Base-by-base conservation (phyloP, 1,140 invertebrate genomes). In the Temnothorax longispinosus region DNA sequence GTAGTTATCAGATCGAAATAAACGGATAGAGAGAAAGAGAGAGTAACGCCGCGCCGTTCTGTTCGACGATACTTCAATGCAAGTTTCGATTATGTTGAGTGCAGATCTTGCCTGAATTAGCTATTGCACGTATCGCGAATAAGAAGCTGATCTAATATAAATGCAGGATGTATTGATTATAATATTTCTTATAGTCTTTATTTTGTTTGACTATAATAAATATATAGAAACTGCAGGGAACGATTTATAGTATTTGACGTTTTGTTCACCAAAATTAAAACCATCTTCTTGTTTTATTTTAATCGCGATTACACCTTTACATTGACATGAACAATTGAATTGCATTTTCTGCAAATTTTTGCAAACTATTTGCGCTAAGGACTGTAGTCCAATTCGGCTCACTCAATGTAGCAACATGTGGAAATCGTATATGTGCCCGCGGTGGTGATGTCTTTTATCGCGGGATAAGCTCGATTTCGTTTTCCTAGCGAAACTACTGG, bases 381-480 rank as follows among this genome's bases (percentile, higher is more conserved):
- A 11, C 4, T 76, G n/a, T 52, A 10, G 15, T 35, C 44, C 7
- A 27, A 21, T 75, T 52, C n/a, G 3, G 41, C 50, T 0, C 54
- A 47, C 54, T 75, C 69, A 56, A 50, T 47, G 27, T 50, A 47
- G 44, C 54, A 62, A 27, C 38, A 44, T 75, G 75, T 84, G 54
- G 41, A 75, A 84, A 84, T 84, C n/a, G 41, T 50, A 32, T 50
- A 32, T 27, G 41, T 50, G 13, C n/a, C 21, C 27, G 32, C 47
- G n/a, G 35, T 21, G n/a, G 35, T 21, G 38, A 75, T 74, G 69
- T 58, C 38, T 38, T 74, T 74, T 82, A 82, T 82, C 80, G 69
- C 32, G n/a, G 47, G 44, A 71, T 54, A 67, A 75, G 69, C 54
- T 75, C 80, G 54, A 84, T 84, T 74, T 60, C 69, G 56, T 67